A percentile compares a stretch with the other conserved stretches of the same genome.
Conservation (phyloP, 2,113 vertebrate species). For the Syngnathus floridae region DNA sequence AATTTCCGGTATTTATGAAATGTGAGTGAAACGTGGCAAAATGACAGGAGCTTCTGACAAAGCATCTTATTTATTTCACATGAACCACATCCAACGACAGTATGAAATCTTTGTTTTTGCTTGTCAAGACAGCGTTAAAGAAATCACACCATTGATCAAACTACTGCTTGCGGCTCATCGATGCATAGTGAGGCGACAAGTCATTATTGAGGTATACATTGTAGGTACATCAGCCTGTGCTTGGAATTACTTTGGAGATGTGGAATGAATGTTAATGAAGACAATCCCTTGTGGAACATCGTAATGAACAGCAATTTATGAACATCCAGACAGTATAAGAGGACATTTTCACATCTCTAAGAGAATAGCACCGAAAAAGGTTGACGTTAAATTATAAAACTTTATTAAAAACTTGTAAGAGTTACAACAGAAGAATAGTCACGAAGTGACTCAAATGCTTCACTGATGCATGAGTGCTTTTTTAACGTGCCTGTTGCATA, state of each 20-base stretch:
- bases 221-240: constrained; percentile 57
- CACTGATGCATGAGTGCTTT: constrained; percentile 32
- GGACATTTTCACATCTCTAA: constrained; percentile 32
- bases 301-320: constrained; percentile 21
- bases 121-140: constrained; percentile 60
- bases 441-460: constrained; percentile 49
- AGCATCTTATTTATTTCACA: constrained; percentile 59
- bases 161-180: constrained; percentile 51
- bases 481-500: constrained; percentile 33
- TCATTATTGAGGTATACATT: constrained; percentile 63
- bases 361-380: constrained; percentile 63
- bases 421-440: constrained; percentile 55
- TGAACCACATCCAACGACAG: constrained; percentile 66
- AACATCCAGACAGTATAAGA: constrained; percentile 48
- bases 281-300: not conserved
- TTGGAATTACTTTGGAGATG: constrained; percentile 51
- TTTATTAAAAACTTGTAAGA: constrained; percentile 57
- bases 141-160: constrained; percentile 59
- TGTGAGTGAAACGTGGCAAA: not conserved
- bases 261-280: constrained; percentile 23
- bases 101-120: constrained; percentile 54
- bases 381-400: constrained; percentile 59
- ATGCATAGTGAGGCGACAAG: constrained; percentile 67
- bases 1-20: not conserved
- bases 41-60: constrained; percentile 41